Percentiles rank a stretch among this genome's conserved stretches.
Evolutionary conservation across 2,888 invertebrate species (phyloP).

Genomic region (Helobdella robusta): DNA sequence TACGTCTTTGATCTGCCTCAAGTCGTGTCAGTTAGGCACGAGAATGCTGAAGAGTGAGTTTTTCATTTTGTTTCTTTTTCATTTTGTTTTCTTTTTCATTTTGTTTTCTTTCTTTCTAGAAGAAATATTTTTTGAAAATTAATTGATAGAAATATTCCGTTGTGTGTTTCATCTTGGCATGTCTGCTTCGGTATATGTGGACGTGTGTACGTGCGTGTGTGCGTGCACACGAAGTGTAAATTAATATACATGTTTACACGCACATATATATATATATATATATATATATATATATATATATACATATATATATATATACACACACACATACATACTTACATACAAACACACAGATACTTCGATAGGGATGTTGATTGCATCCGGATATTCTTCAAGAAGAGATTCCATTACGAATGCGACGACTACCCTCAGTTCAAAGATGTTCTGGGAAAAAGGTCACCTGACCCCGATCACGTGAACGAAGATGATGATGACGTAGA

Average conservation of each 20-base stretch:
- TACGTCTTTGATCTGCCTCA: slow-evolving; percentile 95
- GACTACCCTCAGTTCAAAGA: slow-evolving; percentile 50
- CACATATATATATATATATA: slow-evolving; percentile 21
- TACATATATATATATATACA: slow-evolving; percentile 21
- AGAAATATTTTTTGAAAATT: too few relatives aligned
- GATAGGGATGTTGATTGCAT: background rate
- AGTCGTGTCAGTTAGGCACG: slow-evolving; percentile 89
- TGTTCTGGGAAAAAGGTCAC: slow-evolving; percentile 46
- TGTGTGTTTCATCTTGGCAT: too few relatives aligned
- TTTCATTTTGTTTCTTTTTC: background rate
- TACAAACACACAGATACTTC: background rate
- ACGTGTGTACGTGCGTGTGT: too few relatives aligned
- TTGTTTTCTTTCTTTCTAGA: too few relatives aligned
- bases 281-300: slow-evolving; percentile 25
- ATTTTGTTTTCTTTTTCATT: background rate
- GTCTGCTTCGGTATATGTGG: too few relatives aligned
- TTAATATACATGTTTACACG: background rate
- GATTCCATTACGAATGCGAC: slow-evolving; percentile 62
- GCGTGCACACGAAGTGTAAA: too few relatives aligned
- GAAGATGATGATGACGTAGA: too few relatives aligned
- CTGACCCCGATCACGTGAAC: too few relatives aligned
- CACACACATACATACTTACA: slow-evolving; percentile 22
- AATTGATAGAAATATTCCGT: too few relatives aligned
- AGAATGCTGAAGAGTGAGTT: slow-evolving; percentile 72
- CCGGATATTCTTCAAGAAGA: background rate